Conservation (phyloP, 2,113 vertebrate genomes). For the Geococcyx californianus region DNA sequence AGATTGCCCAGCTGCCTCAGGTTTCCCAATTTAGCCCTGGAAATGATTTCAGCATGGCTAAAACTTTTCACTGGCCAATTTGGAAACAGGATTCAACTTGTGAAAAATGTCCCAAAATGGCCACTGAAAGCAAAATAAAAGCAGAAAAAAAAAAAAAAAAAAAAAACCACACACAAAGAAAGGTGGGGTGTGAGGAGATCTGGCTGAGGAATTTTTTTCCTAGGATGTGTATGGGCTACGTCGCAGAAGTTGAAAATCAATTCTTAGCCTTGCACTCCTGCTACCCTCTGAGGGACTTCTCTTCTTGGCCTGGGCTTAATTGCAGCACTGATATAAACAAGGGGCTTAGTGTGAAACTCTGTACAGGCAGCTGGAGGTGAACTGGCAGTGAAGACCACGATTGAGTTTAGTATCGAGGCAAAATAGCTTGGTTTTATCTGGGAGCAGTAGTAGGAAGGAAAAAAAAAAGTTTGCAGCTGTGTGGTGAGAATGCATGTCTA, state of each 20-base stretch:
- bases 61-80: slow-evolving; percentile 74
- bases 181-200: background rate
- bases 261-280: slow-evolving; percentile 88
- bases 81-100: slow-evolving; percentile 72
- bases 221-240: background rate
- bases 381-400: slow-evolving; percentile 79
- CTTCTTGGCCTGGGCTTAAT: slow-evolving; percentile 86
- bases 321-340: slow-evolving; percentile 90
- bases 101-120: slow-evolving; percentile 75
- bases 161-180: background rate
- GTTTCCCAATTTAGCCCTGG: slow-evolving; percentile 80
- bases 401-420: slow-evolving; percentile 78
- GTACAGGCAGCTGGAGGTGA: slow-evolving; percentile 86
- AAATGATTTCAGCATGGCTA: slow-evolving; percentile 83
- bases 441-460: slow-evolving; percentile 74
- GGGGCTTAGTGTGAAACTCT: slow-evolving; percentile 88
- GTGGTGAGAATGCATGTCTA: slow-evolving; percentile 68
- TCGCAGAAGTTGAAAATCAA: slow-evolving; percentile 77
- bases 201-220: background rate
- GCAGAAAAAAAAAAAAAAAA: background rate
- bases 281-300: slow-evolving; percentile 87
- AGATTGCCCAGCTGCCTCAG: slow-evolving; percentile 76
- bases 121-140: slow-evolving; percentile 57
- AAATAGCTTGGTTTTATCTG: slow-evolving; percentile 75
- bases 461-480: slow-evolving; percentile 58